Percentiles rank a stretch among this genome's conserved stretches.
Evolutionary conservation across 1,140 invertebrate genomes (phyloP).

Genomic region (Pseudomyrmex dendroicus): DNA sequence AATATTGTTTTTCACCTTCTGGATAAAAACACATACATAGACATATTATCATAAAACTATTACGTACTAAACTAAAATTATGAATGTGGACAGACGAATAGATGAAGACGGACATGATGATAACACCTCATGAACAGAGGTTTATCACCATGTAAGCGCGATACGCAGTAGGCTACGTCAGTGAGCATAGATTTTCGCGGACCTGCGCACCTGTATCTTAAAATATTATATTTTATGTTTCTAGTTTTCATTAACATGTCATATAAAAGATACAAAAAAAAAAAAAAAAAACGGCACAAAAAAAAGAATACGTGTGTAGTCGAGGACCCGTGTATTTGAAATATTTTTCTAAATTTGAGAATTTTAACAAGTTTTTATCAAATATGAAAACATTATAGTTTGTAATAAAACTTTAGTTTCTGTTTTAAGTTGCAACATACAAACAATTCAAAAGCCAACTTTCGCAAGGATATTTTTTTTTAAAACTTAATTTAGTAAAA

Average conservation of each 20-base stretch:
- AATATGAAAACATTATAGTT: too few relatives aligned
- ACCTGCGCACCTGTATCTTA: constrained; percentile 77
- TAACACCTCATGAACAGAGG: constrained; percentile 56
- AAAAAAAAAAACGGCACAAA: background rate
- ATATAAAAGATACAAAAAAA: background rate
- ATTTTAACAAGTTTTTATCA: too few relatives aligned
- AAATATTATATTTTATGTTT: constrained; percentile 48
- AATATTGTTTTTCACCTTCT: constrained; percentile 11
- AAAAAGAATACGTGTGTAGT: background rate
- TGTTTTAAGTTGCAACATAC: too few relatives aligned
- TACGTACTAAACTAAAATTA: constrained; percentile 67
- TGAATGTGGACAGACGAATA: constrained; percentile 52
- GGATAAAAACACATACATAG: constrained; percentile 26
- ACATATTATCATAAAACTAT: constrained; percentile 56
- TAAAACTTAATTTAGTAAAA: too few relatives aligned
- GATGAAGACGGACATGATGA: constrained; percentile 37
- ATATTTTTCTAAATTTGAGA: too few relatives aligned
- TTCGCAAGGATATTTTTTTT: too few relatives aligned
- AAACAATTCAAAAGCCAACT: too few relatives aligned
- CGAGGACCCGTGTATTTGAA: background rate
- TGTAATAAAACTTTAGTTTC: too few relatives aligned
- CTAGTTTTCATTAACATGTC: background rate
- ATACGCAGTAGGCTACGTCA: constrained; percentile 52
- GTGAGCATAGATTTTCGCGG: constrained; percentile 75
- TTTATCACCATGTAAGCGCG: constrained; percentile 62